A percentile compares a stretch with the other conserved stretches of the same genome.
Conservation (phyloP, 2,113 vertebrate species). For the Antechinus flavipes region DNA sequence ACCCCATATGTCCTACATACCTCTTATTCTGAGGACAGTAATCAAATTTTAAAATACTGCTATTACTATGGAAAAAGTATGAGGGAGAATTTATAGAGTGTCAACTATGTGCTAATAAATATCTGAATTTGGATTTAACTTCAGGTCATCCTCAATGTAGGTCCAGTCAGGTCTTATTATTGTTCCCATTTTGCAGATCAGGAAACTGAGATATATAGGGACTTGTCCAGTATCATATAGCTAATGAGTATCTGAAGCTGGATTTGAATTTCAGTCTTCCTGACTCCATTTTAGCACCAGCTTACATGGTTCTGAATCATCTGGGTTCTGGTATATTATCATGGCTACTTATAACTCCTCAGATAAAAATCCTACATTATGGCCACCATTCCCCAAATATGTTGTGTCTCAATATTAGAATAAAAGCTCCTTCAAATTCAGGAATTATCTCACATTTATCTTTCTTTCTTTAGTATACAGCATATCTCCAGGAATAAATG, state of each 20-base stretch:
- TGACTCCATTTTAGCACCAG: neutral
- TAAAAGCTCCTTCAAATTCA: neutral
- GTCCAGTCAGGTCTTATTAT: neutral
- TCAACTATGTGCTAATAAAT: neutral
- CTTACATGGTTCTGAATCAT: neutral
- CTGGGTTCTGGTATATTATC: neutral
- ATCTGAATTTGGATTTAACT: no score
- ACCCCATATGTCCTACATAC: neutral
- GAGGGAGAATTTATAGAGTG: neutral
- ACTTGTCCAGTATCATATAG: neutral
- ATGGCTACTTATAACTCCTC: neutral
- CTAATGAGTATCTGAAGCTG: neutral
- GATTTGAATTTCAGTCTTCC: neutral
- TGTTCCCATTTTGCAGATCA: constrained; percentile 13
- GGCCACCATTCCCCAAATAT: neutral
- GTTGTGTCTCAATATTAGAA: neutral
- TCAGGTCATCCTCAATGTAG: no score
- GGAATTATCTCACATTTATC: neutral
- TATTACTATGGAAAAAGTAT: neutral
- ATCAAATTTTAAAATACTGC: neutral
- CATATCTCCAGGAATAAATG: neutral
- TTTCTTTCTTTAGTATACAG: neutral
- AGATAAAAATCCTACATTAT: neutral
- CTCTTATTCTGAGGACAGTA: neutral
- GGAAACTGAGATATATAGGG: neutral